Percentiles rank a stretch among this genome's conserved stretches.
These are phyloP conservation scores for Biston stratarius DNA, from an alignment of 2,888 invertebrate species.

Conservation along the genomic window DNA sequence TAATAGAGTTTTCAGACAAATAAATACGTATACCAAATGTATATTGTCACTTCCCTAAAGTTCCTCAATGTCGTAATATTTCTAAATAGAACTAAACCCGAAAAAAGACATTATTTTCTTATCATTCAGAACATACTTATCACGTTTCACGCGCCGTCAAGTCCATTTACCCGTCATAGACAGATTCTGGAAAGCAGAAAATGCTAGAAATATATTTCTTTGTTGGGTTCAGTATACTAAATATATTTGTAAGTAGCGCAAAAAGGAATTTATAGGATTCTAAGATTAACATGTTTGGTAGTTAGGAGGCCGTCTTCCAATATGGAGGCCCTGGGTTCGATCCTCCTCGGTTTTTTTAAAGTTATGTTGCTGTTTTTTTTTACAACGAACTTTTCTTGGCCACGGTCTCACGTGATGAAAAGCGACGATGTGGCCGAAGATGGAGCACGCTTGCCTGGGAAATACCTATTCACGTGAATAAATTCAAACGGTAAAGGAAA, in stretches of 20 bases:
- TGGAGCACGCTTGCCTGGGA: too few relatives aligned
- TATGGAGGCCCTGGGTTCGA: background rate
- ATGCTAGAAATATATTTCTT: background rate
- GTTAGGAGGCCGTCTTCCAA: background rate
- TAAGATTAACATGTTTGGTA: background rate
- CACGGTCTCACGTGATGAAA: too few relatives aligned
- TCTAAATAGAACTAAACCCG: slow-evolving; percentile 1
- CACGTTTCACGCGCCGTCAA: slow-evolving; percentile 41
- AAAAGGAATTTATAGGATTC: background rate
- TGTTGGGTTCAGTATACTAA: slow-evolving; percentile 8
- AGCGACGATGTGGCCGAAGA: too few relatives aligned
- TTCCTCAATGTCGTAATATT: background rate
- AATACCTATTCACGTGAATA: too few relatives aligned
- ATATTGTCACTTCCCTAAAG: background rate
- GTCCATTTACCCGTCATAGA: slow-evolving; percentile 30
- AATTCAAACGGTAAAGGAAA: too few relatives aligned
- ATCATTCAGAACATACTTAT: slow-evolving; percentile 38
- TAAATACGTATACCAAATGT: too few relatives aligned
- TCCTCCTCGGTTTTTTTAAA: too few relatives aligned
- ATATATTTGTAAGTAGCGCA: background rate
- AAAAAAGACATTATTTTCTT: slow-evolving; percentile 32
- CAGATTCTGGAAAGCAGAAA: slow-evolving; percentile 21
- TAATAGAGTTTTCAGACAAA: too few relatives aligned
- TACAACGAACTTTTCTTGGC: too few relatives aligned
- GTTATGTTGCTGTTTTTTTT: too few relatives aligned